phyloP scores from a whole-genome alignment of 2,797 vertebrate species.

The Etheostoma perlongum region DNA sequence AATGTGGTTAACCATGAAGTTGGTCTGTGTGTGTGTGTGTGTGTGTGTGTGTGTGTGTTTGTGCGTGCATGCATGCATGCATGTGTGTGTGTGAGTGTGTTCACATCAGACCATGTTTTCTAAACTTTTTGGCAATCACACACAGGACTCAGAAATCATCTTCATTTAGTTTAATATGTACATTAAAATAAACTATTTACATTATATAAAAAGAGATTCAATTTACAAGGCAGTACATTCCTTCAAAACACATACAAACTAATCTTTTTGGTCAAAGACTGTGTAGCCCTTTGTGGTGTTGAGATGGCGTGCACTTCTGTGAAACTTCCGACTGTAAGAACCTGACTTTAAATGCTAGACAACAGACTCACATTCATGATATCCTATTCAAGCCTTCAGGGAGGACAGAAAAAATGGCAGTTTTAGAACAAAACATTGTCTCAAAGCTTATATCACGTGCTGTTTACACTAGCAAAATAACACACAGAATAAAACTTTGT shows the following conservation, averaged over 20 bases:
- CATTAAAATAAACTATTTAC: conserved; percentile 91
- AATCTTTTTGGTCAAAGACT: conserved; percentile 82
- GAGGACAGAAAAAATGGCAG: conserved; percentile 69
- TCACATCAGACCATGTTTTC: not conserved
- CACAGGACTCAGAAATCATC: conserved; percentile 43
- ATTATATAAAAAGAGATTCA: conserved; percentile 82
- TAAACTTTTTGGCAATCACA: conserved; percentile 29
- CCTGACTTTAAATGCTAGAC: conserved; percentile 72
- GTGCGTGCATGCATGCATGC: too few species aligned
- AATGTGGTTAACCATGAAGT: too few species aligned
- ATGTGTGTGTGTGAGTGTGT: not conserved
- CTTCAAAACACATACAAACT: conserved; percentile 75
- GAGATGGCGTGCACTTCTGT: conserved; percentile 83
- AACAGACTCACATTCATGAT: conserved; percentile 61
- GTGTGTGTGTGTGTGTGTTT: too few species aligned
- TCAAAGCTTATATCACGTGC: conserved; percentile 76
- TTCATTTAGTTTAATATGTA: conserved; percentile 88
- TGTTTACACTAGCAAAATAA: conserved; percentile 64
- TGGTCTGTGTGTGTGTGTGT: too few species aligned
- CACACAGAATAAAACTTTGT: conserved; percentile 53
- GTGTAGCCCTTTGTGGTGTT: conserved; percentile 86
- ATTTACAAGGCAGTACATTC: conserved; percentile 83
- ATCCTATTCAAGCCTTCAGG: conserved; percentile 70
- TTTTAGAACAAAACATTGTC: conserved; percentile 84
- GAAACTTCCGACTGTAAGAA: conserved; percentile 61